phyloP scores from a whole-genome alignment of 2,797 vertebrate species.

The Aphelocoma californica region DNA sequence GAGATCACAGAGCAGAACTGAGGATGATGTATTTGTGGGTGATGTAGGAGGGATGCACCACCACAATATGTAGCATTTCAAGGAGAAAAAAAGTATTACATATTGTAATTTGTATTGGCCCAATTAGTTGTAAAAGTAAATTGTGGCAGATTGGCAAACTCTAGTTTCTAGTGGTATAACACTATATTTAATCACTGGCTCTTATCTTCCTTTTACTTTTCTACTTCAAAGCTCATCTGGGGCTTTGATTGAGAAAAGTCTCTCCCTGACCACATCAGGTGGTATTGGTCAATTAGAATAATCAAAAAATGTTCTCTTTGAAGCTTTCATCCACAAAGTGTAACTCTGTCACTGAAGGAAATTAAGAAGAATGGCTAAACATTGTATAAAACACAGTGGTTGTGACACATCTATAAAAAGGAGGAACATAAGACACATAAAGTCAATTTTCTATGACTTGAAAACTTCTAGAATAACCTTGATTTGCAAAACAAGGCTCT shows the following conservation, averaged over 20 bases:
- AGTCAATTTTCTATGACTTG: neutral
- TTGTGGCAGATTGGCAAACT: neutral
- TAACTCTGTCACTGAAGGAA: neutral
- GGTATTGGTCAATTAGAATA: neutral
- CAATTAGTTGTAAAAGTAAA: neutral
- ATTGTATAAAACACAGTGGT: neutral
- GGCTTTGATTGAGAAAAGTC: neutral
- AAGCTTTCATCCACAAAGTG: neutral
- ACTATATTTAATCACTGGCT: neutral
- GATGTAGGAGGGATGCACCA: neutral
- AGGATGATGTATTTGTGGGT: neutral
- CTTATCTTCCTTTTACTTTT: neutral
- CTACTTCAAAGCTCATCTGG: neutral
- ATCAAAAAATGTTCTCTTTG: neutral
- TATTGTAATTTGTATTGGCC: neutral
- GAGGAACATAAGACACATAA: neutral
- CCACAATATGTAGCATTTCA: neutral
- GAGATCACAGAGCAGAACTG: neutral
- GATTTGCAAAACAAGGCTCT: neutral
- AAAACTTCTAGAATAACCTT: neutral
- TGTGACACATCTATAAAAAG: neutral
- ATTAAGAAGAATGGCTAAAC: neutral
- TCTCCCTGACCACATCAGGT: neutral
- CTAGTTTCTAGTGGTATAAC: neutral
- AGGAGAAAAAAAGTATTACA: neutral